Conservation (phyloP, 2,888 invertebrate genomes). For the Eristalis intricaria region DNA sequence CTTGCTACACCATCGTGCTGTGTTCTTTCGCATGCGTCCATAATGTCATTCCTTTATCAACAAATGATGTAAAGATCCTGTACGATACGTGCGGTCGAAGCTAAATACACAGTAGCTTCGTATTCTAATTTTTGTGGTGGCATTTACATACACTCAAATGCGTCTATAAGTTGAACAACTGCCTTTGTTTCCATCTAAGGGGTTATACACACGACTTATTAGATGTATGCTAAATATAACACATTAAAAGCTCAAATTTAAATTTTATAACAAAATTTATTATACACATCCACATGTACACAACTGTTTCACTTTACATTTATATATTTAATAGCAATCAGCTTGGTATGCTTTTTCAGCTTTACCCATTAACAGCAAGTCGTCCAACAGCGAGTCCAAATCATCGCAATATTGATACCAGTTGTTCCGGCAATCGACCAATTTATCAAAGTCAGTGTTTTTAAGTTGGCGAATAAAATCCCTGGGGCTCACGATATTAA, state of each 20-base stretch:
- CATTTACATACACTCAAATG: too few relatives aligned
- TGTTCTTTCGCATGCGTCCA: too few relatives aligned
- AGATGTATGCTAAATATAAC: too few relatives aligned
- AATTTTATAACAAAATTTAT: neutral
- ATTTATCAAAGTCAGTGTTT: constrained; percentile 84
- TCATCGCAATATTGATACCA: constrained; percentile 87
- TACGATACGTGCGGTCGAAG: too few relatives aligned
- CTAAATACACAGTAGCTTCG: too few relatives aligned
- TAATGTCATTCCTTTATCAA: too few relatives aligned
- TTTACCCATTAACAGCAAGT: constrained; percentile 86
- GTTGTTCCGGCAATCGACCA: constrained; percentile 84
- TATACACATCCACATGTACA: neutral
- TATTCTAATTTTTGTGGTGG: too few relatives aligned
- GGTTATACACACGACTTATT: too few relatives aligned
- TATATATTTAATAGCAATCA: constrained; percentile 85
- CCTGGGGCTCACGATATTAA: constrained; percentile 82
- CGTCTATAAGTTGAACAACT: too few relatives aligned
- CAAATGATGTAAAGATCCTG: too few relatives aligned
- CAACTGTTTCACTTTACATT: neutral
- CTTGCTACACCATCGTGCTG: too few relatives aligned
- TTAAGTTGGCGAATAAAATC: constrained; percentile 84
- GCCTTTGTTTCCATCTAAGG: too few relatives aligned
- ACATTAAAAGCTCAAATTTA: neutral
- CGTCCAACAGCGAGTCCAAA: constrained; percentile 88
- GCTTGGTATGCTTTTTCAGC: constrained; percentile 84